phyloP scores from a whole-genome alignment of 2,113 vertebrate genomes.

The Hypomesus transpacificus region DNA sequence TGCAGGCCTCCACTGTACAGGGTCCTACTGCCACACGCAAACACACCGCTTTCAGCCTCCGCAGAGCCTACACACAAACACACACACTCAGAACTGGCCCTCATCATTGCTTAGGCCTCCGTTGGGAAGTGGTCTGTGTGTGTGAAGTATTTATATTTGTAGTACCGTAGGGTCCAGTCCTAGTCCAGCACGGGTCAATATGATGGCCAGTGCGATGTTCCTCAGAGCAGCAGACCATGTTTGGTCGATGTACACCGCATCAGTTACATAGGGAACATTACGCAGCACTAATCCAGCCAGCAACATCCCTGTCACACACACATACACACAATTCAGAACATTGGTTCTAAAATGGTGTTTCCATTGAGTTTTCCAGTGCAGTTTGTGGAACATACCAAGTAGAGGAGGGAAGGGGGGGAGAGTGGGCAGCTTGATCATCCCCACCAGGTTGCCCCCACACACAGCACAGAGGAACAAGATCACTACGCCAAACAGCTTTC shows the following conservation, averaged over 20 bases:
- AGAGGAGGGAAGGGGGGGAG: slow-evolving; percentile 87
- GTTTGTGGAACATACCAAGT: slow-evolving; percentile 76
- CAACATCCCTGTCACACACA: slow-evolving; percentile 80
- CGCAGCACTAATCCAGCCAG: slow-evolving; percentile 85
- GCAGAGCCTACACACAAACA: slow-evolving; percentile 73
- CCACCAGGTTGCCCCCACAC: slow-evolving; percentile 81
- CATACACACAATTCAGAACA: neutral
- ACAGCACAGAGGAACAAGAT: slow-evolving; percentile 81
- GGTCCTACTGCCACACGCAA: slow-evolving; percentile 82
- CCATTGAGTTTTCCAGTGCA: too few relatives aligned
- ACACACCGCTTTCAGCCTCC: slow-evolving; percentile 85
- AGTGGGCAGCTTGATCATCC: slow-evolving; percentile 75
- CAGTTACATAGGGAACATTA: slow-evolving; percentile 77
- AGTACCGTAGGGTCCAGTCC: slow-evolving; percentile 78
- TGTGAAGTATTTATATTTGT: neutral
- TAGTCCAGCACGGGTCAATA: slow-evolving; percentile 87
- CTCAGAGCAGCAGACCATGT: slow-evolving; percentile 85
- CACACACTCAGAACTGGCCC: neutral
- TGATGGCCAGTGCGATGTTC: slow-evolving; percentile 86
- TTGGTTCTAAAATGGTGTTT: too few relatives aligned
- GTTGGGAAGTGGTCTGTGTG: slow-evolving; percentile 52
- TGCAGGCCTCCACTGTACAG: slow-evolving; percentile 77
- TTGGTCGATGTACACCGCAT: slow-evolving; percentile 73
- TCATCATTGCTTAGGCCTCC: slow-evolving; percentile 71
- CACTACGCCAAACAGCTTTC: slow-evolving; percentile 86